A percentile compares a stretch with the other conserved stretches of the same genome.
These are phyloP conservation scores for Morpho deidamia DNA, from an alignment of 2,888 invertebrate genomes.

Conservation along the genomic window DNA sequence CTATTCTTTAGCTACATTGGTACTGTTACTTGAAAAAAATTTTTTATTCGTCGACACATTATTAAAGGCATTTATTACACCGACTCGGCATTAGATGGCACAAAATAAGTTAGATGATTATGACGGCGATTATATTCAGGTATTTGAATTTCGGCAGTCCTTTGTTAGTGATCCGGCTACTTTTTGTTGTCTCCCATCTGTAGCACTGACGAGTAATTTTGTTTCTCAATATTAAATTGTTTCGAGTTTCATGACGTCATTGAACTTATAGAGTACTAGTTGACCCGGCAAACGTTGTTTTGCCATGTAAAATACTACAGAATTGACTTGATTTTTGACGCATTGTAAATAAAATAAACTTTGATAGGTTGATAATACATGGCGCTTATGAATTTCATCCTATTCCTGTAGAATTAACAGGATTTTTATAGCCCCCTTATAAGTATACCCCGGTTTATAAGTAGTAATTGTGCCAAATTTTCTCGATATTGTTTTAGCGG, in stretches of 20 bases:
- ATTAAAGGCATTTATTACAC: constrained; percentile 13
- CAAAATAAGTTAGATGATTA: constrained; percentile 21
- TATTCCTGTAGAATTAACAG: too few relatives aligned
- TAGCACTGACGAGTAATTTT: constrained; percentile 7
- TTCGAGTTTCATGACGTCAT: neutral
- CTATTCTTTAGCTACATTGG: too few relatives aligned
- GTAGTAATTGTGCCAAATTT: too few relatives aligned
- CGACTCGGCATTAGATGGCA: constrained; percentile 18
- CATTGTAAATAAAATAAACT: too few relatives aligned
- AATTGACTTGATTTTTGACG: too few relatives aligned
- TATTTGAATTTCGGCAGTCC: constrained; percentile 27
- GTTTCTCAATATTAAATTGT: neutral
- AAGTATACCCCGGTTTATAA: too few relatives aligned
- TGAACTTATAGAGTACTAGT: neutral
- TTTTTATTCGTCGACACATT: constrained; percentile 15
- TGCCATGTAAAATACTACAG: too few relatives aligned
- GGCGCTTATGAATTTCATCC: too few relatives aligned
- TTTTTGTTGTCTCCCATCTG: constrained; percentile 20
- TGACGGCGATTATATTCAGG: constrained; percentile 21
- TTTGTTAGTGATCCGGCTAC: constrained; percentile 25
- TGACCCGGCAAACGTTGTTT: too few relatives aligned
- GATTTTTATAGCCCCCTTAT: too few relatives aligned
- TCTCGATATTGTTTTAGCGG: too few relatives aligned
- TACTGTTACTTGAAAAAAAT: neutral
- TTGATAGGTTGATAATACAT: too few relatives aligned